A percentile compares a stretch with the other conserved stretches of the same genome.
These are phyloP conservation scores for Menidia beryllina DNA, from an alignment of 2,113 vertebrate species.

Conservation along the genomic window DNA sequence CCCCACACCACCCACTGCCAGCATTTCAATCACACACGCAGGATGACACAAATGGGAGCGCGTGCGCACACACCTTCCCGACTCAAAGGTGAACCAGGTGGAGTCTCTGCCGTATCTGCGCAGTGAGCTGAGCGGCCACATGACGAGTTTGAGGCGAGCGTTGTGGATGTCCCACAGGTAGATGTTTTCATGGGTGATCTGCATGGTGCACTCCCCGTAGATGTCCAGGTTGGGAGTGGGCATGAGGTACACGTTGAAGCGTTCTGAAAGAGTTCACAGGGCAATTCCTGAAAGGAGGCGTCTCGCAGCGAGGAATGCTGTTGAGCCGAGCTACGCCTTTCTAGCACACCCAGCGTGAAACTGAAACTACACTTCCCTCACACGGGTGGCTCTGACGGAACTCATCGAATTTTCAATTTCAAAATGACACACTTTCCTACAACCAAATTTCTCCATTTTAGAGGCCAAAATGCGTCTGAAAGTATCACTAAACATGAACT, in stretches of 20 bases:
- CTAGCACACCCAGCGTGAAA: too few relatives aligned
- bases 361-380: too few relatives aligned
- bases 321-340: too few relatives aligned
- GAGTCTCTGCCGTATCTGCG: constrained; percentile 97
- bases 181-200: constrained; percentile 99
- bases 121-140: constrained; percentile 98
- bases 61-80: constrained; percentile 87
- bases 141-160: constrained; percentile 95
- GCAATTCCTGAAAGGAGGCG: neutral
- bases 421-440: too few relatives aligned
- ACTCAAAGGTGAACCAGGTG: constrained; percentile 98
- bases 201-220: constrained; percentile 99
- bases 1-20: neutral
- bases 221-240: constrained; percentile 99
- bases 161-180: constrained; percentile 99
- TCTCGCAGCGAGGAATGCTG: neutral
- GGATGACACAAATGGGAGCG: neutral
- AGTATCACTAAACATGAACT: too few relatives aligned
- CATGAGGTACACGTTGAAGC: constrained; percentile 99
- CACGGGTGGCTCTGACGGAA: too few relatives aligned
- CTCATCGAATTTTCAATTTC: too few relatives aligned
- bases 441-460: too few relatives aligned
- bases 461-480: too few relatives aligned
- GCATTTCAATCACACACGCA: constrained; percentile 35
- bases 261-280: constrained; percentile 82